Base-by-base conservation (phyloP, 2,113 vertebrate species). In the Bufo gargarizans region DNA sequence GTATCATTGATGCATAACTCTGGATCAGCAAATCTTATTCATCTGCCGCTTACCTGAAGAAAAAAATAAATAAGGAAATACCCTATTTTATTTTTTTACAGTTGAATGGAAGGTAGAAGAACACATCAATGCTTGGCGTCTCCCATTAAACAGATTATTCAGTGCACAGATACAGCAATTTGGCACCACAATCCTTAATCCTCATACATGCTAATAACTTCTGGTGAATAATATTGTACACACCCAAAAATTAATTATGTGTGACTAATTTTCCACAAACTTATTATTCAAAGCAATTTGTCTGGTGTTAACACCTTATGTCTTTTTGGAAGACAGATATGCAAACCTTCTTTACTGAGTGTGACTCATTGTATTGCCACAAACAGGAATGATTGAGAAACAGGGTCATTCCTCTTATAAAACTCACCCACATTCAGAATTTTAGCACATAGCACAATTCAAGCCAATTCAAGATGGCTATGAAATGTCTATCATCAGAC, bases 261-360 rank as follows among this genome's bases (percentile, higher is more conserved):
- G 93, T 95, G 95, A 95, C 95, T 96, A 96, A 96, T 96, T 96
- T 95, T 90, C 90, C 94, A 95, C 94, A 94, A 95, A 96, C 94
- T 96, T 93, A 94, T 96, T 96, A 96, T 95, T 95, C 93, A 91
- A 91, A 96, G 95, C 93, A 96, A 96, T 96, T 96, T 96, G 95
- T 96, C 95, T 95, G 93, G 88, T 85, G 93, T 92, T 93, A 95
- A 94, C 94, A 94, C 95, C 94, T 95, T 94, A 91, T 89, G 86
- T 92, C 93, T 94, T 93, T 94, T 91, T 94, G 91, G 92, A 94
- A 92, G 90, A 93, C 93, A 91, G 92, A 94, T 95, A 85, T 94
- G 91, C 91, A 92, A 92, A 77, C 74, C 69, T 74, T 53, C 53
- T 82, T 76, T 61, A 17, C 19, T 88, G 50, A 61, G 17, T 19